A percentile compares a stretch with the other conserved stretches of the same genome.
These are phyloP conservation scores for Rhagoletis zephyria DNA, from an alignment of 1,140 invertebrate species.

Conservation along the genomic window DNA sequence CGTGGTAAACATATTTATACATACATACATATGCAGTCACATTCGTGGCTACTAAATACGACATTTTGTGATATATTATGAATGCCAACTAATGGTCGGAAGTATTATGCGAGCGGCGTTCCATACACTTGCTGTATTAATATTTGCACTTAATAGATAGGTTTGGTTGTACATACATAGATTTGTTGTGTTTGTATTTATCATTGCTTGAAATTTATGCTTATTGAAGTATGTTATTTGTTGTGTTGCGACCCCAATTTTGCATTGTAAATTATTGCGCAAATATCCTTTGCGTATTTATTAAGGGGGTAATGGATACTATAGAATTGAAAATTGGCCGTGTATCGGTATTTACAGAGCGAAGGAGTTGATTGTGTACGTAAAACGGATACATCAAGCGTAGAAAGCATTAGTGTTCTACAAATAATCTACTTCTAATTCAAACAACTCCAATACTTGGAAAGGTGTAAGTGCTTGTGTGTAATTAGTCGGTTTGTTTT, in stretches of 20 bases:
- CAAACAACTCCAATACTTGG: too few species aligned
- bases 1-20: not conserved
- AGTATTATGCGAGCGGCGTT: slow-evolving; percentile 27
- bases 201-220: slow-evolving; percentile 31
- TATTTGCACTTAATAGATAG: not conserved
- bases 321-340: not conserved
- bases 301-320: slow-evolving; percentile 5
- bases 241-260: slow-evolving; percentile 32
- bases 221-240: slow-evolving; percentile 20
- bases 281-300: not conserved
- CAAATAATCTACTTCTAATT: too few species aligned
- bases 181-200: not conserved
- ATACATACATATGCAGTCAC: not conserved
- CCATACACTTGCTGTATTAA: not conserved
- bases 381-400: too few species aligned
- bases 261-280: slow-evolving; percentile 11
- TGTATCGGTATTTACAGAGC: not conserved
- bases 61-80: slow-evolving; percentile 40
- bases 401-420: too few species aligned
- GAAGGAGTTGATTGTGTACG: too few species aligned
- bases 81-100: slow-evolving; percentile 51
- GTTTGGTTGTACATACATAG: not conserved
- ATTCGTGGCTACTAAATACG: not conserved
- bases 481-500: too few species aligned
- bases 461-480: too few species aligned